phyloP scores from a whole-genome alignment of 2,797 vertebrate species.

The Mormyrus hasselquistii region DNA sequence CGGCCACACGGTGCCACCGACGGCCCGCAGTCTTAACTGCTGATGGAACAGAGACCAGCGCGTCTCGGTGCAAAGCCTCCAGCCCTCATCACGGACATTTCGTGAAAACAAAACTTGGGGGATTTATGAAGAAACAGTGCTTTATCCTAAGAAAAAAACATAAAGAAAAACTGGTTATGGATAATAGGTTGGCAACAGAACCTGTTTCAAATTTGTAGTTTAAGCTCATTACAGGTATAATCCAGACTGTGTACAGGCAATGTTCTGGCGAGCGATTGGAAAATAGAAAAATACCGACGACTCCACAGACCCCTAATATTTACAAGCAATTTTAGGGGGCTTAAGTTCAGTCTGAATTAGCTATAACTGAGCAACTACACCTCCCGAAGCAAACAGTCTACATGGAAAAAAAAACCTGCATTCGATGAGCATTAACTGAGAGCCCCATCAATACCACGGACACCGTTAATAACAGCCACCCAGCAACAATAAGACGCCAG shows the following conservation, averaged over 20 bases:
- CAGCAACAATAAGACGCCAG: constrained; percentile 33
- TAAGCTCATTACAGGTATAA: background rate
- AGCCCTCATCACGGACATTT: background rate
- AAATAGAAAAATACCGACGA: background rate
- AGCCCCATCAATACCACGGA: constrained; percentile 28
- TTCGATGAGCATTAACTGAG: background rate
- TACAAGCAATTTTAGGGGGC: background rate
- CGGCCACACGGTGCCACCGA: background rate
- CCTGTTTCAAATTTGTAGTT: background rate
- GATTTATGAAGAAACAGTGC: background rate
- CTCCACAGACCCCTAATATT: background rate
- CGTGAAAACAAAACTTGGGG: background rate
- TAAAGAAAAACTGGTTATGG: background rate
- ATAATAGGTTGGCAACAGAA: background rate
- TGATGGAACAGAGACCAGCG: background rate
- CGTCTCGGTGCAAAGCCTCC: background rate
- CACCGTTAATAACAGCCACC: constrained; percentile 34
- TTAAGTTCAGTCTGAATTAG: background rate
- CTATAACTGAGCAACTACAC: background rate
- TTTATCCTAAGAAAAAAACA: background rate
- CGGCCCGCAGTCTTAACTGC: background rate
- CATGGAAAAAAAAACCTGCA: constrained; percentile 22
- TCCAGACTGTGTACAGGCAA: background rate
- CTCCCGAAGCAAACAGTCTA: background rate
- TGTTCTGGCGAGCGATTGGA: background rate